Base-by-base conservation (phyloP, 2,888 invertebrate species). In the Mermis nigrescens region DNA sequence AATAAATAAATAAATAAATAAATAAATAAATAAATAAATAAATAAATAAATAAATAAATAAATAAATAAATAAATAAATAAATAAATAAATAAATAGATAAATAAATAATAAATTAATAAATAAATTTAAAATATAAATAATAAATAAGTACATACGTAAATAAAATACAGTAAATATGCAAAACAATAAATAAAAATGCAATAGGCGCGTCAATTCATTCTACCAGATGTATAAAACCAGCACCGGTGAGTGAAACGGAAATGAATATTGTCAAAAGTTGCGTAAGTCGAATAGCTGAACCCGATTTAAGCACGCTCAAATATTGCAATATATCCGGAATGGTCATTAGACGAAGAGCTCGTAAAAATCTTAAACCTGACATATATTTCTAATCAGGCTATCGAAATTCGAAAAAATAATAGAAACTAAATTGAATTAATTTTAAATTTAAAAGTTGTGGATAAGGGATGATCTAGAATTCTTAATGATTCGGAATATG, bases 291-390 rank as follows among this genome's bases (percentile, higher is more conserved):
- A 80, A 99, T 99, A 77, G 94, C 91, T 80, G 92, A 94, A 80
- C 94, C 95, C 79, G 98, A 98, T 81, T 98, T 95, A 79, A 99
- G 83, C 80, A 99, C 89, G 81, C 98, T 98, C 80, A 99, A 85
- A 83, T 98, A 99, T 82, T 98, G 98, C 79, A 99, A 84, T 81
- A 99, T 98, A 81, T 99, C 98, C 79, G 98, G 98, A 79, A 99
- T 94, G 77, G 95, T 95, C 94, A 98, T 95, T 79, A 99, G 84
- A 78, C 98, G 85, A 77, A 98, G 82, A 76, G 95, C 98, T 82
- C 98, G 85, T 77, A 98, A 85, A 81, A 98, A 99, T 79, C 95
- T 86, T 79, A 98, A 83, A 79, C 95, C 91, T 91, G 79, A 31
- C 27, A 29, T 27, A 24, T 48, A 48, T 4, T 38, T 7, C 19